Evolutionary conservation across 2,888 invertebrate genomes (phyloP), one percentile per base, ranked within the genome.

Genomic region (Mongoloraphidia duomilia): DNA sequence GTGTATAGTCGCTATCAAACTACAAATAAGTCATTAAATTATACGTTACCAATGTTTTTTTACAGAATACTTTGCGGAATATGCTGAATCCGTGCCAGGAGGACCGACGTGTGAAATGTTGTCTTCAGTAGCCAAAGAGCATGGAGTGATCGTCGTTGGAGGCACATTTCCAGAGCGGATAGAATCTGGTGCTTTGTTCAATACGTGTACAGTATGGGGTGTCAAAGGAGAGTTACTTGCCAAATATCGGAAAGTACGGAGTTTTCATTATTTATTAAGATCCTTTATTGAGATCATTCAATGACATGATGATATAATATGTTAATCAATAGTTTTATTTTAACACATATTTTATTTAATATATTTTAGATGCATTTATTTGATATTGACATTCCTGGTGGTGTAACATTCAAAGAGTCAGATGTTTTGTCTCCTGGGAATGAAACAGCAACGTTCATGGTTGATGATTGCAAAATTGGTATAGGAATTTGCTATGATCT

Each of bases 401-500:
- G 88, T 61, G 87, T 95, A n/a, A 82, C 80, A 1, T 95, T 96
- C 64, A 85, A 87, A 60, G 96, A 96, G 65, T 95, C 94, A 0
- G 87, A 91, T 50, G 81, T 82, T 0, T 67, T 96, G 2, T 75
- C 77, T 14, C 73, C 88, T 0, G 96, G 95, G 0, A 73, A 82
- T 60, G 65, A 76, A 5, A 67, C 92, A 46, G 82, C 83, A 0
- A 81, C 75, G 0, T 84, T 95, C 60, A 73, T 81, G 12, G 76
- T 79, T 47, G 77, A 76, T 0, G 68, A 75, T 14, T 75, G 79
- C 51, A 86, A 81, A 69, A 73, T 96, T 50, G 96, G 96, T 0
- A 62, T 96, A 43, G 96, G 93, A 2, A 90, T 96, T 60, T 97
- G 96, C 63, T 96, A 96, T 64, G 96, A 96, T 63, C 74, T 96